phyloP scores from a whole-genome alignment of 2,888 invertebrate genomes.

The Noctua comes region DNA sequence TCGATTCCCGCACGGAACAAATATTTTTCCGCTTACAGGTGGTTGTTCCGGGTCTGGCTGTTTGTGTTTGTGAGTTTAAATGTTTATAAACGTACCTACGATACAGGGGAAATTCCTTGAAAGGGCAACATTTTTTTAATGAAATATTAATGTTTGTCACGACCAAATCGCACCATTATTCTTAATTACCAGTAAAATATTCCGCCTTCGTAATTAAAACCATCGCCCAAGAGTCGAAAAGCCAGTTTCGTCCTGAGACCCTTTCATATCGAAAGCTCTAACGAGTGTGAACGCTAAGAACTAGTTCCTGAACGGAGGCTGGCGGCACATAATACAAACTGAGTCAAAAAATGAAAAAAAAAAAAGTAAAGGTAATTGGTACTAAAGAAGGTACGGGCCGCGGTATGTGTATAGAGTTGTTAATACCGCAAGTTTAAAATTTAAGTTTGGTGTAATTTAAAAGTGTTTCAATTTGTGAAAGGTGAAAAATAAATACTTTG shows the following conservation, averaged over 20 bases:
- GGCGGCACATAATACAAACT: constrained; percentile 59
- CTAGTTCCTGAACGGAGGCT: constrained; percentile 57
- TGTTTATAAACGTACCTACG: too few species aligned
- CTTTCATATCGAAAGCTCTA: constrained; percentile 49
- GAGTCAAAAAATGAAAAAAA: constrained; percentile 71
- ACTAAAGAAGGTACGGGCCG: constrained; percentile 67
- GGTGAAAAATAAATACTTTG: not conserved
- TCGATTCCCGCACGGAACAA: too few species aligned
- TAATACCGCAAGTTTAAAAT: constrained; percentile 41
- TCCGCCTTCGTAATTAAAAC: not conserved
- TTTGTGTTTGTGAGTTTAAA: too few species aligned
- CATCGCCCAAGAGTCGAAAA: not conserved
- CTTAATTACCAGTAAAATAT: not conserved
- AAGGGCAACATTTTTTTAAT: too few species aligned
- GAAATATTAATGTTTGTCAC: not conserved
- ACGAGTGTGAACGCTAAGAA: constrained; percentile 34
- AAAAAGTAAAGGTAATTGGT: constrained; percentile 72
- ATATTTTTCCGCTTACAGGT: too few species aligned
- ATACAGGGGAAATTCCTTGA: too few species aligned
- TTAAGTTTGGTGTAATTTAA: not conserved
- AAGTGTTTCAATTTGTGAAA: not conserved
- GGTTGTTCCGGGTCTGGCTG: too few species aligned
- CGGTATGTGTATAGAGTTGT: constrained; percentile 68
- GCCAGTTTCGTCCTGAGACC: constrained; percentile 33
- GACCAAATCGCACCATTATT: not conserved